phyloP scores from a whole-genome alignment of 1,140 invertebrate species.

The Drosophila aff. region DNA sequence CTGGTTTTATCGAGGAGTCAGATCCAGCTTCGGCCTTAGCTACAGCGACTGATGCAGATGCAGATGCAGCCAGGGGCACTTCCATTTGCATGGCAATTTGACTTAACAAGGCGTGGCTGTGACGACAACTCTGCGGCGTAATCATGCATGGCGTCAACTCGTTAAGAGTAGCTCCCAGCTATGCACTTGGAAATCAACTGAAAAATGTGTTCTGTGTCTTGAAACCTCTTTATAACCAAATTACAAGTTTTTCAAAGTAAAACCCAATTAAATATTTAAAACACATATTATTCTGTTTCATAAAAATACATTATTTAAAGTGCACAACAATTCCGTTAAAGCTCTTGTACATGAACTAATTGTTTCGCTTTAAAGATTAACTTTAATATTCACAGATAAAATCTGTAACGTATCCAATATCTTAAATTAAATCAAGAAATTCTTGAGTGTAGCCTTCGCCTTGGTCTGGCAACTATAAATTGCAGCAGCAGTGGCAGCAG shows the following conservation, averaged over 20 bases:
- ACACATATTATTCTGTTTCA: too few species aligned
- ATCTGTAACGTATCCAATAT: background rate
- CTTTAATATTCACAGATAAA: background rate
- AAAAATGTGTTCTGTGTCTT: too few species aligned
- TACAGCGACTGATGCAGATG: background rate
- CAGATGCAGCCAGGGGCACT: slow-evolving; percentile 45
- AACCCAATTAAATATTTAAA: too few species aligned
- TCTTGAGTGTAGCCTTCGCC: slow-evolving; percentile 13
- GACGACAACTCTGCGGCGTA: slow-evolving; percentile 53
- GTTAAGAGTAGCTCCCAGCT: slow-evolving; percentile 11
- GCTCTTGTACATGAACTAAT: background rate
- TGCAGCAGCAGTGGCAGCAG: slow-evolving; percentile 20
- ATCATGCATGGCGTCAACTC: slow-evolving; percentile 57
- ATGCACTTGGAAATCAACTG: slow-evolving; percentile 14
- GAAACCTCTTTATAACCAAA: too few species aligned
- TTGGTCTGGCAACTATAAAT: slow-evolving; percentile 53
- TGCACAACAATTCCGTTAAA: too few species aligned
- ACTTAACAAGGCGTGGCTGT: slow-evolving; percentile 64
- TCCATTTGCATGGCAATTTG: slow-evolving; percentile 80
- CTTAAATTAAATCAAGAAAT: slow-evolving; percentile 4
- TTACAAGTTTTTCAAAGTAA: too few species aligned
- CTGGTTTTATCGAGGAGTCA: slow-evolving; percentile 10
- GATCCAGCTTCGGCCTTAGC: background rate
- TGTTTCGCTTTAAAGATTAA: background rate
- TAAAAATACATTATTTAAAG: background rate